Base-by-base conservation (phyloP, 2,113 vertebrate genomes). In the Sisor rabdophorus region DNA sequence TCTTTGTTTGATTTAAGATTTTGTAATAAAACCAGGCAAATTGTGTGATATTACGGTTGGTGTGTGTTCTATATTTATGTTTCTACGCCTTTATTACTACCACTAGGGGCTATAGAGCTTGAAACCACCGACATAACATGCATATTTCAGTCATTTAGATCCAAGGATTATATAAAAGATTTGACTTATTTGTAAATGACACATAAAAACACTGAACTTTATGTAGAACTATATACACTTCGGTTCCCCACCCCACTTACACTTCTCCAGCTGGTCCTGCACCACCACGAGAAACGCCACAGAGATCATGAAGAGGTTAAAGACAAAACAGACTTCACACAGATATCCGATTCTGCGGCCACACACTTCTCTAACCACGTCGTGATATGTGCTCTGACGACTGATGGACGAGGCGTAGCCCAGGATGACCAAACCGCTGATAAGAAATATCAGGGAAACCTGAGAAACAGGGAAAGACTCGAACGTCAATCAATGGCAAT, bases 231-330 rank as follows among this genome's bases (percentile, higher is more conserved):
- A 61, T 11, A 22, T 11, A 8, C 19, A 40, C 44, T 2, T 26
- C 11, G 2, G 11, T 56, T 20, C 22, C 17, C 56, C 26, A 67
- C 6, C 28, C 56, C 16, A 85, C 95, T 94, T 75, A 99, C 97
- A 0, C 85, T 98, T 98, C 83, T 96, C 95, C 84, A 99, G 91
- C 89, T 99, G 97, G 84, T 98, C 97, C 0, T 96, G 95, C 36
- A 95, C 93, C 83, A 99, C 96, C 82, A 95, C 93, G 81, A 99
- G 92, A 65, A 99, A 96, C 36, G 96, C 96, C 60, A 98, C 94
- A 0, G 93, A 94, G 80, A 98, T 97, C 95, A 98, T 95, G 89
- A 98, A 96, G 86, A 98, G 93, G 89, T 98, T 98, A 86, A 95
- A 79, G 65, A 95, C 89, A 87, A 96, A 98, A 84, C 96, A 99